A percentile compares a stretch with the other conserved stretches of the same genome.
phyloP scores from a whole-genome alignment of 2,113 vertebrate species.

The Phodopus roborovskii region DNA sequence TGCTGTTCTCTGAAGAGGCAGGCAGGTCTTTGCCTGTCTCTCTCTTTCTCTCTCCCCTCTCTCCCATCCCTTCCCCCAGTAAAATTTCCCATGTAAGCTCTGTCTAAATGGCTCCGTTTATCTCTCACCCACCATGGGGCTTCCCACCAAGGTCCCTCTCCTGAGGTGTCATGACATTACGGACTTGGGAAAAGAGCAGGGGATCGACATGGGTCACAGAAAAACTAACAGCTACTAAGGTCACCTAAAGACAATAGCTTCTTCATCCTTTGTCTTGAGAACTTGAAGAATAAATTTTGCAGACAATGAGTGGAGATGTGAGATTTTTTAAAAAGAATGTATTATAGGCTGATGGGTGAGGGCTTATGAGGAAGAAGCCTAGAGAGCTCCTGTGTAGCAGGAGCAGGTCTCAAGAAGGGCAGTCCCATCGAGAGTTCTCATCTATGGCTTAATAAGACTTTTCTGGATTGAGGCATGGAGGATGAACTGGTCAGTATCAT shows the following conservation, averaged over 20 bases:
- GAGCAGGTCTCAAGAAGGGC: neutral
- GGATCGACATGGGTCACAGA: neutral
- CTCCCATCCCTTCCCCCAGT: too few species aligned
- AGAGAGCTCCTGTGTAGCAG: neutral
- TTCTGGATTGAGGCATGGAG: neutral
- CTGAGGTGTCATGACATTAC: too few species aligned
- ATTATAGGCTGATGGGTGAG: neutral
- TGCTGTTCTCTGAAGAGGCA: too few species aligned
- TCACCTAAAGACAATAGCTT: neutral
- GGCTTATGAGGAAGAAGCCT: neutral
- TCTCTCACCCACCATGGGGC: too few species aligned
- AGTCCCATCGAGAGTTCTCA: neutral
- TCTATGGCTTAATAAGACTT: neutral
- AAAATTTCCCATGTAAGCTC: too few species aligned
- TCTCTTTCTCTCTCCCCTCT: too few species aligned
- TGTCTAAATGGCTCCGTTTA: too few species aligned
- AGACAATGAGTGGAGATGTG: neutral
- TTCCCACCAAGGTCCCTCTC: too few species aligned
- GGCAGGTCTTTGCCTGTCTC: too few species aligned
- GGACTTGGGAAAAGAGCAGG: neutral
- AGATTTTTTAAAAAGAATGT: neutral
- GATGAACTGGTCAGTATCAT: neutral
- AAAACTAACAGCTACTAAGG: neutral
- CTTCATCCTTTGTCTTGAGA: neutral
- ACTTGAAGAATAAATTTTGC: neutral